Base-by-base conservation (phyloP, 2,113 vertebrate species). In the Eulemur rufifrons region DNA sequence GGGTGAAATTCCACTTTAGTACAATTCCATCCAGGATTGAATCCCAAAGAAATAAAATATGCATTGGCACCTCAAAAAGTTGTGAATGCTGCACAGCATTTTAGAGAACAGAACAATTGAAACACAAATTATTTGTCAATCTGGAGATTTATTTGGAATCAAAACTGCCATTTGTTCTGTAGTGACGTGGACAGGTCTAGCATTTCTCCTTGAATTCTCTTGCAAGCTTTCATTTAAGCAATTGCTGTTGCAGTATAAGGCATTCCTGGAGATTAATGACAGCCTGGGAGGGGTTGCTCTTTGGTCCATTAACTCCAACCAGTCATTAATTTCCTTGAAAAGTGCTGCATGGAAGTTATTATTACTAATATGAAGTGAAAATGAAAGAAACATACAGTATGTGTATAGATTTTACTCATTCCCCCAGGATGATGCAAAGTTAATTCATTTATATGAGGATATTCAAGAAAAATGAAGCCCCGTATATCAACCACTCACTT, bases 251-350 rank as follows among this genome's bases (percentile, higher is more conserved):
- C 42, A 96, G 47, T 91, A 52, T 39, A 89, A 64, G 87, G 85
- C 87, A 83, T 97, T 95, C 73, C 61, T 85, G 32, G 86, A 97
- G 89, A 98, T 98, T 97, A 98, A 95, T 97, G 90, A 74, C 76
- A 84, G 90, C 95, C 97, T 95, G 61, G 92, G 90, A 97, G 97
- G 95, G 80, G 85, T 15, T 86, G 84, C 73, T 97, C 54, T 78
- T 85, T 97, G 95, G 89, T 96, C 95, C 95, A 92, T 96, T 97
- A 96, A 97, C 84, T 95, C 37, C 77, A 95, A 88, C 71, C 93
- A 98, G 94, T 92, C 97, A 95, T 98, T 97, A 95, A 96, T 97
- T 96, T 89, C 87, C 76, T 91, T 76, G 90, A 95, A 95, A 95
- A 76, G 71, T 89, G 91, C 83, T 82, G 54, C n/a, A 50, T 93